Base-by-base conservation (phyloP, 1,140 invertebrate genomes). In the Nixonia krombeini region DNA sequence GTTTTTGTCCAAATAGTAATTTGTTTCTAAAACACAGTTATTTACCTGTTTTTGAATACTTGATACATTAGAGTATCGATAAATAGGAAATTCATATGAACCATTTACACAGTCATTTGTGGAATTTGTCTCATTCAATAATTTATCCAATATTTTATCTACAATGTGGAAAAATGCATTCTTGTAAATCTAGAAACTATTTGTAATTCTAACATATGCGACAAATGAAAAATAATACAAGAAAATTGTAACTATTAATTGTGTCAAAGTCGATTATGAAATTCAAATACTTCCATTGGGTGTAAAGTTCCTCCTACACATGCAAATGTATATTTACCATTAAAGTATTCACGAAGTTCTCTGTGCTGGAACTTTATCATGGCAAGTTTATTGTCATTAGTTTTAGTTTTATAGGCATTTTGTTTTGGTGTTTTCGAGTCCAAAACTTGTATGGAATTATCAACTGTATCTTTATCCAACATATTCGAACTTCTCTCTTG, bases 401-500 rank as follows among this genome's bases (percentile, higher is more conserved):
- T 53, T 9, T 59, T 67, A 15, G 58, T 37, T 38, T 52, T 40
- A 16, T 68, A 68, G 1, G 56, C 56, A 35, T 62, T 49, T 31
- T 53, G 44, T 23, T 61, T 56, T 0, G 25, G 7, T 0, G 47
- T 41, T 1, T 13, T n/a, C 7, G 29, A 33, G 18, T 29, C 44
- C 4, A 47, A 10, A 3, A 45, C 42, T 6, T 28, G 13, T 21
- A 31, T 7, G n/a, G 40, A 46, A 6, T 72, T 55, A 18, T 38
- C 16, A 16, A 57, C 46, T 23, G 62, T 29, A 6, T 66, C 67
- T 9, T 57, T 63, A 0, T 73, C 56, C 10, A 9, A 15, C 21
- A 78, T 70, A 72, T 73, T 78, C 23, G 65, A 80, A 41, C 79
- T 71, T 62, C 86, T 84, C 31, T 86, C 82, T 21, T 84, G 79